These are phyloP conservation scores for Drosophila sp. DNA, from an alignment of 1,140 invertebrate species.

Conservation along the genomic window DNA sequence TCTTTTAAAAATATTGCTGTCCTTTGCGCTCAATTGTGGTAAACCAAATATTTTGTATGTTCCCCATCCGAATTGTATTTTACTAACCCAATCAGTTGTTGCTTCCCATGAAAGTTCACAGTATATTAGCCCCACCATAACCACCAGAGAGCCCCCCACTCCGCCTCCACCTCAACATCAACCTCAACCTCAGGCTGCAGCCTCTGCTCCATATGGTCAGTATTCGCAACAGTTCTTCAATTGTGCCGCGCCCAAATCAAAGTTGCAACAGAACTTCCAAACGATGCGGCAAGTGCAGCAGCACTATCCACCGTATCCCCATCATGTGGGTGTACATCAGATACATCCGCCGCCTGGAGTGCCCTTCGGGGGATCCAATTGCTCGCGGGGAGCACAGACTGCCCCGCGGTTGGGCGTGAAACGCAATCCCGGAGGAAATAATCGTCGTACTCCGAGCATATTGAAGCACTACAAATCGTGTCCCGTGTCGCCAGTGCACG, in stretches of 20 bases:
- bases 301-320: constrained; percentile 82
- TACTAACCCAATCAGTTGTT: constrained; percentile 71
- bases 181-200: not conserved
- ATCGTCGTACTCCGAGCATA: constrained; percentile 84
- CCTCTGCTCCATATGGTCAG: not conserved
- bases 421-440: constrained; percentile 74
- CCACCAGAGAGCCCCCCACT: constrained; percentile 25
- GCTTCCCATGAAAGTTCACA: constrained; percentile 70
- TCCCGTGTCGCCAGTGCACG: constrained; percentile 87
- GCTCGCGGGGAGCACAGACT: constrained; percentile 6
- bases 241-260: constrained; percentile 80
- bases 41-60: constrained; percentile 39
- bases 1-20: constrained; percentile 52
- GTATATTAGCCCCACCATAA: constrained; percentile 56
- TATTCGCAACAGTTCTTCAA: constrained; percentile 69
- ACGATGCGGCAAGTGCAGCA: constrained; percentile 82
- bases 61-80: constrained; percentile 15
- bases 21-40: constrained; percentile 53
- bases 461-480: constrained; percentile 88
- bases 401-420: constrained; percentile 48
- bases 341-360: constrained; percentile 79
- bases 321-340: constrained; percentile 81
- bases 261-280: constrained; percentile 83
- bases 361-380: constrained; percentile 48
- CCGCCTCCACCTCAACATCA: constrained; percentile 4